Base-by-base conservation (phyloP, 2,797 vertebrate species). In the Falco naumanni region DNA sequence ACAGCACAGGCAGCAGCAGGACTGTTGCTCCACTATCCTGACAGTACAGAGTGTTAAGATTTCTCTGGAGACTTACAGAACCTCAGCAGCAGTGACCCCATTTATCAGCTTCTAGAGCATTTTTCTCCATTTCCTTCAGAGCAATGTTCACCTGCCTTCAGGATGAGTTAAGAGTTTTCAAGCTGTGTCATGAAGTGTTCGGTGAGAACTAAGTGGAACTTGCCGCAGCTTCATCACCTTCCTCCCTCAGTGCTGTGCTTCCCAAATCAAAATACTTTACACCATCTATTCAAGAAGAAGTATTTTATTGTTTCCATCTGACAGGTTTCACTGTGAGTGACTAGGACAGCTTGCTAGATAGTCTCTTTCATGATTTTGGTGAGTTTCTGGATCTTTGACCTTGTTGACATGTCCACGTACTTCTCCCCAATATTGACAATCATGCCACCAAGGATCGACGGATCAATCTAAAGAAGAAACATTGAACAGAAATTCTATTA, bases 381-480 rank as follows among this genome's bases (percentile, higher is more conserved):
- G 97, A 99, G 97, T 95, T 99, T 99, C 97, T 99, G 99, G 97
- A 99, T 99, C 98, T 99, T 99, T 72, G 98, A 98, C 96, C 98
- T 99, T 6, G 99, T 99, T 48, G 99, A 98, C 98, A 98, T 98
- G 69, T 98, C 98, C 18, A 97, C 97, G 0, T 98, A 98, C 61
- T 98, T 98, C 97, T 99, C 99, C 60, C 99, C 99, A 26, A 99
- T 99, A 41, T 99, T 99, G 98, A 99, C 99, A 60, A 99, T 98
- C 99, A 99, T 99, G 85, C 99, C 99, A 31, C 99, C 99, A 80
- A 99, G 98, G 97, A 99, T 98, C 1, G 99, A 96, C 0, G 99
- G 93, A 87, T 99, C 99, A 15, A 97, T 98, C 99, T 99, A 95
- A 60, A 75, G 89, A 91, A 63, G 71, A 78, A 92, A 34, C 4